phyloP scores from a whole-genome alignment of 2,888 invertebrate genomes.

The Drosophila mimica region DNA sequence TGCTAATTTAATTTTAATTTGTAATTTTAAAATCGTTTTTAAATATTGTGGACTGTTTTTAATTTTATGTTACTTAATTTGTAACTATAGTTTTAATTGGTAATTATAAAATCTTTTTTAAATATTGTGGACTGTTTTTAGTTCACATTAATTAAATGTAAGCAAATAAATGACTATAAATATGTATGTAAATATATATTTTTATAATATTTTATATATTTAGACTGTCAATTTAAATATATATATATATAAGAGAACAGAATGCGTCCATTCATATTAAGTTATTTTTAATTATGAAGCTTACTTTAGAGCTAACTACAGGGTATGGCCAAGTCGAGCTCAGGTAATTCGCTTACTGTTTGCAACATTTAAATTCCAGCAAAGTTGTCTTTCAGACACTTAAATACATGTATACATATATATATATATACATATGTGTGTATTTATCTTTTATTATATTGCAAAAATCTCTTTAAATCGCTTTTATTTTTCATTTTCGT shows the following conservation, averaged over 20 bases:
- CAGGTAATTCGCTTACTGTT: neutral
- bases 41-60: too few relatives aligned
- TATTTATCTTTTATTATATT: neutral
- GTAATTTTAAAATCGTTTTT: neutral
- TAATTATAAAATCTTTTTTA: too few relatives aligned
- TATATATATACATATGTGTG: neutral
- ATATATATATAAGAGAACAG: too few relatives aligned
- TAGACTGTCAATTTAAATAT: too few relatives aligned
- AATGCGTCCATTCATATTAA: neutral
- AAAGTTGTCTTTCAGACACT: neutral
- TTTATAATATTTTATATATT: neutral
- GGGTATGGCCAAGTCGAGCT: neutral
- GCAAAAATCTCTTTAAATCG: neutral
- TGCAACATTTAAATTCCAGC: neutral
- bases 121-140: too few relatives aligned
- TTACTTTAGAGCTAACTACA: neutral
- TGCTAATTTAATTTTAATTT: neutral
- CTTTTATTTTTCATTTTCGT: slow-evolving; percentile 5
- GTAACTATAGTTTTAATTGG: too few relatives aligned
- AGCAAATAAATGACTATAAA: neutral
- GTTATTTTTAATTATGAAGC: neutral
- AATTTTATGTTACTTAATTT: too few relatives aligned
- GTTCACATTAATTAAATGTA: too few relatives aligned
- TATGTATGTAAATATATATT: too few relatives aligned
- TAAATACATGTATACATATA: neutral